phyloP scores from a whole-genome alignment of 2,797 vertebrate genomes.

The Falco rusticolus region DNA sequence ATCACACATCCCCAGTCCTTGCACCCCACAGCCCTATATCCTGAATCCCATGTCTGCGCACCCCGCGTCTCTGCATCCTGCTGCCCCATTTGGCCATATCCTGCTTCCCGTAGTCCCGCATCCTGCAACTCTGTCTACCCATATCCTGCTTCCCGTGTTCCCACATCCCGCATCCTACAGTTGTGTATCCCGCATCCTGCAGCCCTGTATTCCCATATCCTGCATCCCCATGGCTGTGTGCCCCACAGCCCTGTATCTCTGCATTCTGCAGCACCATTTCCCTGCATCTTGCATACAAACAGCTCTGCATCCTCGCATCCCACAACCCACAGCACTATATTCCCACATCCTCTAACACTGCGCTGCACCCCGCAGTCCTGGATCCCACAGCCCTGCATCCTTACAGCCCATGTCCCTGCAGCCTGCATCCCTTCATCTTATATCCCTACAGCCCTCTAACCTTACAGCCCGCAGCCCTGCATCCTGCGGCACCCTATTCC shows the following conservation, averaged over 20 bases:
- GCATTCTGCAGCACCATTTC: not conserved
- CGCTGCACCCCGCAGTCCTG: not conserved
- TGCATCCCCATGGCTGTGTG: not conserved
- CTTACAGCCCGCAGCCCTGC: not conserved
- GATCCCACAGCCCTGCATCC: not conserved
- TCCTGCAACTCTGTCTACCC: constrained; percentile 24
- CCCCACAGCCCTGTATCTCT: not conserved
- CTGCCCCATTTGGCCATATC: constrained; percentile 37
- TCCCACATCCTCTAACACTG: not conserved
- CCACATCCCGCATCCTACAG: constrained; percentile 37
- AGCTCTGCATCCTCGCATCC: not conserved
- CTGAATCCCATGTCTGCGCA: not conserved
- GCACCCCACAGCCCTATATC: not conserved
- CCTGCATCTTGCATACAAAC: not conserved
- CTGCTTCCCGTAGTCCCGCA: constrained; percentile 49
- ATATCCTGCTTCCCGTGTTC: constrained; percentile 50
- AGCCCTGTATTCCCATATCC: constrained; percentile 32
- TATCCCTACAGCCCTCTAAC: not conserved
- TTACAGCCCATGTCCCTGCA: not conserved
- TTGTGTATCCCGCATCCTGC: constrained; percentile 26
- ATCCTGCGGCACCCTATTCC: not conserved
- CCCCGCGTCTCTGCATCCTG: not conserved
- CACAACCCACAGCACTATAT: not conserved
- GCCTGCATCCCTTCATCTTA: not conserved
- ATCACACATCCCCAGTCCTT: not conserved